These are phyloP conservation scores for rat (Rattus norvegicus) DNA, from an alignment of 2,113 vertebrate genomes.

Conservation along the genomic window GRCr8 NC_086019.1:167965501-167966000, in stretches of 20 bases:
- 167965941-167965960: not conserved
- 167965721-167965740: not conserved
- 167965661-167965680: not conserved
- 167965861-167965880: not conserved
- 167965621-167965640: not conserved
- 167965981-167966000: not conserved
- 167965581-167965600: not conserved
- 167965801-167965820: not conserved
- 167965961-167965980: not conserved
- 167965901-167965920: not conserved
- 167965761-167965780: not conserved
- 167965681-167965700: not conserved
- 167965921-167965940: not conserved
- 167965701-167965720: not conserved
- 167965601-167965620: not conserved
- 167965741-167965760: not conserved
- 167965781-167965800: not conserved
- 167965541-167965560: not conserved
- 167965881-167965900: not conserved
- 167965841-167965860: not conserved
- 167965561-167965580: not conserved
- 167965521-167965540: not conserved
- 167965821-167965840: not conserved
- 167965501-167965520: not conserved
- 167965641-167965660: not conserved